Percentiles rank a stretch among this genome's conserved stretches.
Evolutionary conservation across 2,797 vertebrate species (phyloP).

Genomic region (Siniperca undulata): DNA sequence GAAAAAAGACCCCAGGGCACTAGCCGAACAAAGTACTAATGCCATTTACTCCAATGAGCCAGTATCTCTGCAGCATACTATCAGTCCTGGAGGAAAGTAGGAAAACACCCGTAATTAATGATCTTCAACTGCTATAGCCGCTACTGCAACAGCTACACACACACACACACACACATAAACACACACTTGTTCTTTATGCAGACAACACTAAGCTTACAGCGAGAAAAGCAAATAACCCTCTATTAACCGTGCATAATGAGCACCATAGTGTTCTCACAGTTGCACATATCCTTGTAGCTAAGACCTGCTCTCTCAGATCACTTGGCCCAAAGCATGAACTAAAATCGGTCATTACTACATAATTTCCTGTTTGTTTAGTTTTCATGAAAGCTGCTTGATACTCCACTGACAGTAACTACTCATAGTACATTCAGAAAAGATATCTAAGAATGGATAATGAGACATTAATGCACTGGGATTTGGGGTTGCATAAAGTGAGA

Average conservation of each 20-base stretch:
- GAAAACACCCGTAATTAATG: constrained; percentile 77
- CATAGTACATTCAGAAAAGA: constrained; percentile 32
- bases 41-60: constrained; percentile 79
- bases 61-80: constrained; percentile 66
- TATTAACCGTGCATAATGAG: constrained; percentile 66
- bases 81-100: constrained; percentile 73
- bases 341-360: constrained; percentile 61
- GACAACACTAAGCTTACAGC: constrained; percentile 58
- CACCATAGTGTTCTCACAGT: constrained; percentile 56
- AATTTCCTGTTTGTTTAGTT: constrained; percentile 64
- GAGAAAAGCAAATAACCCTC: constrained; percentile 67
- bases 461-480: constrained; percentile 37
- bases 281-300: constrained; percentile 44
- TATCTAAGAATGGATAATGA: constrained; percentile 37
- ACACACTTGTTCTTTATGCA: constrained; percentile 38
- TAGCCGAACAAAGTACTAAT: constrained; percentile 69
- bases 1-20: constrained; percentile 61
- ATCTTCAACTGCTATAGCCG: constrained; percentile 57
- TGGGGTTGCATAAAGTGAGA: constrained; percentile 38
- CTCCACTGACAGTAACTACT: constrained; percentile 37
- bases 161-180: constrained; percentile 7
- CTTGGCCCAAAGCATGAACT: constrained; percentile 59
- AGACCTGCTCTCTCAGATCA: constrained; percentile 41
- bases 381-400: constrained; percentile 38
- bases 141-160: constrained; percentile 30